Base-by-base conservation (phyloP, 2,888 invertebrate species). In the Gonocerus acuteangulatus region DNA sequence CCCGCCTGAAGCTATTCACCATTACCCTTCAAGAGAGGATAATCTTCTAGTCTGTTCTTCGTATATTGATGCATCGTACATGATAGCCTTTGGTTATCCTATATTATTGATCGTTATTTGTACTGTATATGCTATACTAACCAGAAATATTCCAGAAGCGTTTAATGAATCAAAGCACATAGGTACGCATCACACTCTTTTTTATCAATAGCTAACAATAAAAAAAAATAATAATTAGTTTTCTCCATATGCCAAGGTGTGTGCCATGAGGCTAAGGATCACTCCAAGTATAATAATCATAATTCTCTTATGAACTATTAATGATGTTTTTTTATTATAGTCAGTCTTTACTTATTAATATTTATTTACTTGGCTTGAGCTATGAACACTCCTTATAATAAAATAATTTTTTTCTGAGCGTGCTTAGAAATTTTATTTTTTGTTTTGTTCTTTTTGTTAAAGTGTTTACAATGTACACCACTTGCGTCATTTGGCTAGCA, bases 391-490 rank as follows among this genome's bases (percentile, higher is more conserved):
- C n/a, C n/a, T n/a, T n/a, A n/a, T n/a, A n/a, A n/a, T n/a, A n/a
- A n/a, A n/a, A n/a, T n/a, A n/a, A n/a, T n/a, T n/a, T n/a, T n/a
- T n/a, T n/a, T n/a, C n/a, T n/a, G n/a, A n/a, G n/a, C n/a, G n/a
- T n/a, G n/a, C n/a, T n/a, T n/a, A n/a, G n/a, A n/a, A n/a, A n/a
- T n/a, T n/a, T n/a, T n/a, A n/a, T n/a, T n/a, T n/a, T n/a, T n/a
- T n/a, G n/a, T n/a, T n/a, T n/a, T n/a, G n/a, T n/a, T n/a, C n/a
- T n/a, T n/a, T n/a, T n/a, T n/a, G n/a, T n/a, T n/a, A n/a, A n/a
- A 89, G 89, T 89, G 60, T 97, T 99, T 77, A 95, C 96, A 19
- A 97, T 99, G 97, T 99, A 95, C 78, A 95, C 95, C 45, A 96
- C 95, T 22, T 94, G 95, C 74, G 90, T 95, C 66, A 95, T 96